Percentiles rank a stretch among this genome's conserved stretches.
phyloP scores from a whole-genome alignment of 1,140 invertebrate species.

The Stegodyphus mimosarum region DNA sequence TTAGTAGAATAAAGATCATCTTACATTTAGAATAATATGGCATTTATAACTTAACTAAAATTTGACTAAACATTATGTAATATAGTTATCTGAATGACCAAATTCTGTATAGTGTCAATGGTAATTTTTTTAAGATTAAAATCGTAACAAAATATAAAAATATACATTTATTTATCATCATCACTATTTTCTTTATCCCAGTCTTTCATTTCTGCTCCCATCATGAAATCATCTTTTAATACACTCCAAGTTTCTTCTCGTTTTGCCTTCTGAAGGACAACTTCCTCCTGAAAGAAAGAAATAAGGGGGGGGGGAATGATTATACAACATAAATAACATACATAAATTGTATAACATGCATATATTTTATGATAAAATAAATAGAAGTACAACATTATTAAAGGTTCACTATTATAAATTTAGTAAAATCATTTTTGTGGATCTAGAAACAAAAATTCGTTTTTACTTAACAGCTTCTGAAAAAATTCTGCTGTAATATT shows the following conservation, averaged over 20 bases:
- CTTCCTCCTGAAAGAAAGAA: constrained; percentile 17
- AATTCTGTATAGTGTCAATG: not conserved
- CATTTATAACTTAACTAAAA: not conserved
- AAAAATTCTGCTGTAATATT: no score
- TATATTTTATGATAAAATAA: no score
- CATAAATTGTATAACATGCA: no score
- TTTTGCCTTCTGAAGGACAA: constrained; percentile 19
- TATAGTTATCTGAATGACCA: not conserved
- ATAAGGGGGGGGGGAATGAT: not conserved
- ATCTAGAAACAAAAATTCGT: no score
- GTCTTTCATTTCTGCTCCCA: constrained; percentile 88
- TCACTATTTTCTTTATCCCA: constrained; percentile 82
- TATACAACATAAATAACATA: no score
- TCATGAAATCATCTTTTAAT: constrained; percentile 86
- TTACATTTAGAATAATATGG: not conserved
- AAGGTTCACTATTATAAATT: no score
- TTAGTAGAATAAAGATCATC: no score
- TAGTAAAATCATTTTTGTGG: no score
- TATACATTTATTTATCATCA: constrained; percentile 58
- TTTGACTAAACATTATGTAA: not conserved
- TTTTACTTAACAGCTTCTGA: no score
- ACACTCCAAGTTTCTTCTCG: constrained; percentile 70
- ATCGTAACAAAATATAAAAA: not conserved
- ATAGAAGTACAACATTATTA: no score
- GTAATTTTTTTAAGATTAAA: not conserved